Evolutionary conservation across 2,113 vertebrate species (phyloP).

Genomic region (Alouatta palliata): DNA sequence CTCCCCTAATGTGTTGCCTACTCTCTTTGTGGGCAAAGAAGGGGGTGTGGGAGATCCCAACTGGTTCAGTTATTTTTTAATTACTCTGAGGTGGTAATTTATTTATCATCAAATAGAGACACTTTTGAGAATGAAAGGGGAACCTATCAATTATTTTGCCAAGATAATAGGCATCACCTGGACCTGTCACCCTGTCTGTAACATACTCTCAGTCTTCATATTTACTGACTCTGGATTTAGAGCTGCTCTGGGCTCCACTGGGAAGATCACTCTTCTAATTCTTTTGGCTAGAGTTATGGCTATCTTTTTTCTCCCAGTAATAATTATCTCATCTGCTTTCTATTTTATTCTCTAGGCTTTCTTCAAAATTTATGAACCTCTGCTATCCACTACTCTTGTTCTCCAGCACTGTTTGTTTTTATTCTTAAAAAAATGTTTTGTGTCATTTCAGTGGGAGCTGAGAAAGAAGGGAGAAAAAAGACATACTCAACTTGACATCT

Average conservation of each 20-base stretch:
- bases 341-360: constrained; percentile 25
- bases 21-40: neutral
- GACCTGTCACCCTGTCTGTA: neutral
- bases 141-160: neutral
- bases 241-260: neutral
- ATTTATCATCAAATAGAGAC: neutral
- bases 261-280: neutral
- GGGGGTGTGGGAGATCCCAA: neutral
- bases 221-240: neutral
- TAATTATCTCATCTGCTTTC: neutral
- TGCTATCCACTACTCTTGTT: neutral
- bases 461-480: neutral
- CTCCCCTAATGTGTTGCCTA: neutral
- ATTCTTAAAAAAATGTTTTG: neutral
- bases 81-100: neutral
- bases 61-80: neutral
- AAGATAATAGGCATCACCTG: neutral
- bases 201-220: neutral
- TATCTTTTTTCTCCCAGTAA: neutral
- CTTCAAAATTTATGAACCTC: constrained; percentile 12
- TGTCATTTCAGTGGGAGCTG: neutral
- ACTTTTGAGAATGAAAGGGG: neutral
- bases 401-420: neutral
- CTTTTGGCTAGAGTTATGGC: neutral
- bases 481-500: neutral